phyloP scores from a whole-genome alignment of 2,797 vertebrate genomes.

The Calcarius lapponicus region DNA sequence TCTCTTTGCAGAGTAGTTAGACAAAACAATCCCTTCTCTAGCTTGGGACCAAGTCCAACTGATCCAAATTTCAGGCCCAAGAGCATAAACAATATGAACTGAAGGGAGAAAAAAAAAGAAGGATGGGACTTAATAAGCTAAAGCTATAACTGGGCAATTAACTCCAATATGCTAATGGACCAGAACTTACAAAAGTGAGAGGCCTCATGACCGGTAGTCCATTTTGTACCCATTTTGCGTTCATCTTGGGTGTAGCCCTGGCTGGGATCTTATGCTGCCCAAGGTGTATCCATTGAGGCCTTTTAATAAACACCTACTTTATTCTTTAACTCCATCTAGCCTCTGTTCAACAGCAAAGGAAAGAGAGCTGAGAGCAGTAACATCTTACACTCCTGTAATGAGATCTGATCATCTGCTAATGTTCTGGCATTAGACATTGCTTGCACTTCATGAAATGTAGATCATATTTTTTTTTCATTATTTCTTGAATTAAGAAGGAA shows the following conservation, averaged over 20 bases:
- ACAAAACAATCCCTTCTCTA: neutral
- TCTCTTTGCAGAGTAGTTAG: neutral
- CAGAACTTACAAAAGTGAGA: neutral
- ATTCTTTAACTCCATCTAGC: neutral
- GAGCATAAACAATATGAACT: neutral
- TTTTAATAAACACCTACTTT: neutral
- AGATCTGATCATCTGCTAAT: neutral
- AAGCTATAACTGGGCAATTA: neutral
- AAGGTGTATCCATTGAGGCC: neutral
- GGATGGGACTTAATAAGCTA: neutral
- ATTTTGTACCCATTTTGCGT: neutral
- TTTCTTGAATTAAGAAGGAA: neutral
- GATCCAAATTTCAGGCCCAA: neutral
- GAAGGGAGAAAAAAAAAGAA: neutral
- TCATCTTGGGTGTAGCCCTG: neutral
- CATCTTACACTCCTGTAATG: neutral
- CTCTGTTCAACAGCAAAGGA: neutral
- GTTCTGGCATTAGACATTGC: neutral
- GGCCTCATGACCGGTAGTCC: fast-evolving
- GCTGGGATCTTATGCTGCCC: neutral
- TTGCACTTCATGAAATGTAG: neutral
- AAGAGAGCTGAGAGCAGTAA: neutral
- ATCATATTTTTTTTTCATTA: neutral
- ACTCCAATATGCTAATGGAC: neutral
- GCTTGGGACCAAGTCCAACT: neutral